phyloP scores from a whole-genome alignment of 2,888 invertebrate genomes.

The Amblyteles armatorius region DNA sequence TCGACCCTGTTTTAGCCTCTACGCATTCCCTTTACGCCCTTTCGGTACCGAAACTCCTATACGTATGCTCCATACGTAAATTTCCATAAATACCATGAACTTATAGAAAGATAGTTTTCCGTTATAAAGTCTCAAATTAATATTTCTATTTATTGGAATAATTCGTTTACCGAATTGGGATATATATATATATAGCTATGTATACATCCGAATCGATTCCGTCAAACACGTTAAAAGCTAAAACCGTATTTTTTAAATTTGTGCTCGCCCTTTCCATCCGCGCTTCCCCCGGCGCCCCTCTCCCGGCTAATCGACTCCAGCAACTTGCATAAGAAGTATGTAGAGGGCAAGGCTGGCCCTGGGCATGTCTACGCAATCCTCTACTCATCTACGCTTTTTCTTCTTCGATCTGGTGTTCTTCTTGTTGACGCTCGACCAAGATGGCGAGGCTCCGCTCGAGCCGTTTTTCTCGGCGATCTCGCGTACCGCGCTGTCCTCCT shows the following conservation, averaged over 20 bases:
- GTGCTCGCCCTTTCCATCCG: background rate
- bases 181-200: too few species aligned
- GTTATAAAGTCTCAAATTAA: too few species aligned
- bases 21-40: too few species aligned
- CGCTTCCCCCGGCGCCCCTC: background rate
- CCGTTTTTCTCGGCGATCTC: slow-evolving; percentile 67
- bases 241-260: slow-evolving; percentile 3
- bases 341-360: slow-evolving; percentile 83
- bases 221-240: background rate
- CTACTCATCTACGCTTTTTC: slow-evolving; percentile 84
- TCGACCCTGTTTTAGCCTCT: too few species aligned
- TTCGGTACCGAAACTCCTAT: too few species aligned
- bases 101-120: too few species aligned
- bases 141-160: too few species aligned
- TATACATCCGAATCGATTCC: background rate
- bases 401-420: slow-evolving; percentile 81
- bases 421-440: slow-evolving; percentile 72
- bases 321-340: slow-evolving; percentile 82
- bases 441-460: slow-evolving; percentile 62
- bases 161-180: too few species aligned
- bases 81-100: too few species aligned
- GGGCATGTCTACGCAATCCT: slow-evolving; percentile 84
- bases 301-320: slow-evolving; percentile 81
- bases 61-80: too few species aligned
- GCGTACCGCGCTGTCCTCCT: slow-evolving; percentile 71